Percentiles rank a stretch among this genome's conserved stretches.
phyloP scores from a whole-genome alignment of 2,888 invertebrate species.

The Parnassius glacialis region DNA sequence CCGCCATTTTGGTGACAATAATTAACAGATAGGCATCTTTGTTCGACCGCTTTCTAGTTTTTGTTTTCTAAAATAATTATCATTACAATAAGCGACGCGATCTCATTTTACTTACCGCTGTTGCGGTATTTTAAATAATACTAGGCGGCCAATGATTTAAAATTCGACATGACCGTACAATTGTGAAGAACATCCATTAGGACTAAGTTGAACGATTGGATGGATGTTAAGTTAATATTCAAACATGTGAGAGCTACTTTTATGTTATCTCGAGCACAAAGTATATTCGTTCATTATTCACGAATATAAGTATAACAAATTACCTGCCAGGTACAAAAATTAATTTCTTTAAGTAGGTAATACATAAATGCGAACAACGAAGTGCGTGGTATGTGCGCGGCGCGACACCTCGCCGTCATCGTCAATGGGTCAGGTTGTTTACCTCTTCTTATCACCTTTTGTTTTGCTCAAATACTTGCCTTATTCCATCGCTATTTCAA shows the following conservation, averaged over 20 bases:
- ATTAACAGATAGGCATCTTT: conserved; percentile 78
- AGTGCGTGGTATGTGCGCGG: conserved; percentile 35
- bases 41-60: conserved; percentile 76
- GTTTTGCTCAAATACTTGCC: conserved; percentile 75
- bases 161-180: conserved; percentile 31
- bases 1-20: conserved; percentile 78
- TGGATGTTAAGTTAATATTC: not conserved
- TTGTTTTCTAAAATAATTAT: conserved; percentile 79
- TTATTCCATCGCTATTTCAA: conserved; percentile 42
- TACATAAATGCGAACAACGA: not conserved
- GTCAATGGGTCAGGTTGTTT: conserved; percentile 78
- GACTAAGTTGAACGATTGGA: conserved; percentile 52
- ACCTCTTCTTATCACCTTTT: conserved; percentile 79
- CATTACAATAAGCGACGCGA: conserved; percentile 76
- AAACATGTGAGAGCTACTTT: not conserved
- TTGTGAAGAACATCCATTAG: conserved; percentile 57
- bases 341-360: not conserved
- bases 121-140: conserved; percentile 78
- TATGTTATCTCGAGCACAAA: not conserved
- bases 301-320: no score
- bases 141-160: conserved; percentile 62
- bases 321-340: not conserved
- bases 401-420: conserved; percentile 55
- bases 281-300: no score
- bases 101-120: conserved; percentile 76